Percentiles rank a stretch among this genome's conserved stretches.
phyloP scores from a whole-genome alignment of 1,140 invertebrate species.

The Neocloeon triangulifer region DNA sequence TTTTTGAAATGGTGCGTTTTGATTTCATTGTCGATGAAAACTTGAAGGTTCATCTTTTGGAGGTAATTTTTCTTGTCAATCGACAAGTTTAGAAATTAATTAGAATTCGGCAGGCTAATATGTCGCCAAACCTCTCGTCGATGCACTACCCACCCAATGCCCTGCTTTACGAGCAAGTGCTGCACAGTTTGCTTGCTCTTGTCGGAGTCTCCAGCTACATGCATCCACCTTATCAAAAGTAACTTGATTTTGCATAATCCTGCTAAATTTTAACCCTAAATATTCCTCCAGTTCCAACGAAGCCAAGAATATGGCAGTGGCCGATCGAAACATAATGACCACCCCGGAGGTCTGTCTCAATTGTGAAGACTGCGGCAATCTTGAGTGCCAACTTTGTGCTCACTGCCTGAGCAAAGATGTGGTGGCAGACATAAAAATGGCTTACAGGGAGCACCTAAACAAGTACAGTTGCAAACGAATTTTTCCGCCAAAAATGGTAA shows the following conservation, averaged over 20 bases:
- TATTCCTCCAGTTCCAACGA: no score
- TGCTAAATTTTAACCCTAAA: no score
- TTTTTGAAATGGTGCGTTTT: constrained; percentile 86
- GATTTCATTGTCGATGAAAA: constrained; percentile 82
- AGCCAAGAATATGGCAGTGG: constrained; percentile 42
- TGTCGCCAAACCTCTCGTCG: constrained; percentile 92
- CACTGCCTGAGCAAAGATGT: constrained; percentile 44
- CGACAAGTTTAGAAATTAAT: neutral
- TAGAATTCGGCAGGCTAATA: constrained; percentile 44
- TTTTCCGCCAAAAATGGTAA: constrained; percentile 42
- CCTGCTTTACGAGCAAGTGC: constrained; percentile 76
- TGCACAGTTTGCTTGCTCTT: constrained; percentile 65
- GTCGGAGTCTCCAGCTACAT: no score
- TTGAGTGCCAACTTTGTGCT: constrained; percentile 54
- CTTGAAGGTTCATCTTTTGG: constrained; percentile 71
- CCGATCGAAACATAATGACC: constrained; percentile 58
- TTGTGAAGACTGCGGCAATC: constrained; percentile 32
- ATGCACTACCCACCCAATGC: constrained; percentile 75
- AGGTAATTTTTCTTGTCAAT: constrained; percentile 21
- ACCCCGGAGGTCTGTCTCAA: constrained; percentile 42
- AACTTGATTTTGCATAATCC: no score
- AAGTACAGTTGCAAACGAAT: constrained; percentile 55
- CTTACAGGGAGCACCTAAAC: constrained; percentile 58
- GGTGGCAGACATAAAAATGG: constrained; percentile 30
- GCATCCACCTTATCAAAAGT: no score